A percentile compares a stretch with the other conserved stretches of the same genome.
These are phyloP conservation scores for Heterodera schachtii DNA, from an alignment of 1,140 invertebrate genomes.

Conservation along the genomic window DNA sequence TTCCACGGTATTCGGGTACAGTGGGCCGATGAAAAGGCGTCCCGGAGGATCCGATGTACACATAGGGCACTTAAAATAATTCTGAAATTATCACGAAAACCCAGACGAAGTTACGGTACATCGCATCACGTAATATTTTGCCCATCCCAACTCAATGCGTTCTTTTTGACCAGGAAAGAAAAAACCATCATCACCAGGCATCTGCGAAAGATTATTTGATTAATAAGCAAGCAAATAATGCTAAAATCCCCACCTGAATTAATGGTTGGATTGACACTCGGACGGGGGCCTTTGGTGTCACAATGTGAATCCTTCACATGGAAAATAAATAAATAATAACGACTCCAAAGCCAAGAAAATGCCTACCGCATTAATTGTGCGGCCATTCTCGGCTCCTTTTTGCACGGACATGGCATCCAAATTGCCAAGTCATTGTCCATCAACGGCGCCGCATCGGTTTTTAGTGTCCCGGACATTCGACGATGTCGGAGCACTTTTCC, in stretches of 20 bases:
- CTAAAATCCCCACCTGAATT: conserved; percentile 36
- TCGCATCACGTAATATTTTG: conserved; percentile 60
- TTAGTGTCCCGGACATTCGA: conserved; percentile 74
- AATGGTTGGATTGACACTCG: conserved; percentile 71
- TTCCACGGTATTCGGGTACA: background rate
- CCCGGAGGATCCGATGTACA: conserved; percentile 2
- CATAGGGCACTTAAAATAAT: conserved; percentile 24
- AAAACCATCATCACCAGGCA: conserved; percentile 44
- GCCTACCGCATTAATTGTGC: conserved; percentile 81
- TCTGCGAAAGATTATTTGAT: conserved; percentile 12
- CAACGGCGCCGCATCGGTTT: conserved; percentile 66
- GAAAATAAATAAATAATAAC: background rate
- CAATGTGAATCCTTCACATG: conserved; percentile 76
- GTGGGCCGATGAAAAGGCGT: background rate
- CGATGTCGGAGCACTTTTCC: conserved; percentile 81
- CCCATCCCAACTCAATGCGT: conserved; percentile 43
- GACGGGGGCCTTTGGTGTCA: conserved; percentile 86
- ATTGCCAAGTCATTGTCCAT: conserved; percentile 53
- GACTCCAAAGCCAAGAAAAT: background rate
- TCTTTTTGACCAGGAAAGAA: conserved; percentile 51
- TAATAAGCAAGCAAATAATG: conserved; percentile 24
- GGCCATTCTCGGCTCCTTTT: conserved; percentile 59
- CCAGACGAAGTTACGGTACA: background rate
- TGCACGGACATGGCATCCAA: conserved; percentile 69
- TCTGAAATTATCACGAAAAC: background rate